phyloP scores from a whole-genome alignment of 2,797 vertebrate genomes.

The Myotis findleyi region DNA sequence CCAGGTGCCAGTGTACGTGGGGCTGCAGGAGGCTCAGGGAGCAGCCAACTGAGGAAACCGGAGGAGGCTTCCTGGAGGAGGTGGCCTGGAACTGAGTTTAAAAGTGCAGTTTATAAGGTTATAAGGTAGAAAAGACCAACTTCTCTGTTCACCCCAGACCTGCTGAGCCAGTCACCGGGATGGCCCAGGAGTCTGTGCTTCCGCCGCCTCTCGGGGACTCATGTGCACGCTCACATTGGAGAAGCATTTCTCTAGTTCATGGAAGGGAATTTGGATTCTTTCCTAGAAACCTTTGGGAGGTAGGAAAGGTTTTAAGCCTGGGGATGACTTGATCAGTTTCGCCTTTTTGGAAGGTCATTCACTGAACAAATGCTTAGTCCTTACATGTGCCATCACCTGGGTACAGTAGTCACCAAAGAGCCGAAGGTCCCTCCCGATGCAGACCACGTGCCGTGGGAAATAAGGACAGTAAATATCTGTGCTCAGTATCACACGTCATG shows the following conservation, averaged over 20 bases:
- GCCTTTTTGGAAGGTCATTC: neutral
- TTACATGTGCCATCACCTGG: neutral
- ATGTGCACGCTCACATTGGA: neutral
- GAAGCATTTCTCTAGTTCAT: neutral
- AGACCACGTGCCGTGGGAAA: neutral
- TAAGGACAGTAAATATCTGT: neutral
- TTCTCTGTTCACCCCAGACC: neutral
- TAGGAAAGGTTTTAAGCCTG: neutral
- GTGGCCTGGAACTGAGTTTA: neutral
- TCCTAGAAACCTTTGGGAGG: neutral
- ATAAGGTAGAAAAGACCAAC: neutral
- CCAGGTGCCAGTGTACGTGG: fast-evolving
- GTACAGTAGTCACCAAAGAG: neutral
- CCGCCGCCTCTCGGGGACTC: neutral
- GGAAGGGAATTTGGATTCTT: neutral
- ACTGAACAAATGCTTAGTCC: neutral
- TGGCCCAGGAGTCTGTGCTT: neutral
- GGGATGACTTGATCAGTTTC: neutral
- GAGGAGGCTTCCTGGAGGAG: neutral
- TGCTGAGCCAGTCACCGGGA: neutral
- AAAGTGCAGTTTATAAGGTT: neutral
- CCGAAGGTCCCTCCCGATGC: fast-evolving
- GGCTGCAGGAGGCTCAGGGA: too few relatives aligned
- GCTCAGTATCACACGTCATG: neutral
- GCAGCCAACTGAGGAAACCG: neutral